These are phyloP conservation scores for Cheilosia grossa DNA, from an alignment of 2,888 invertebrate species.

Conservation along the genomic window DNA sequence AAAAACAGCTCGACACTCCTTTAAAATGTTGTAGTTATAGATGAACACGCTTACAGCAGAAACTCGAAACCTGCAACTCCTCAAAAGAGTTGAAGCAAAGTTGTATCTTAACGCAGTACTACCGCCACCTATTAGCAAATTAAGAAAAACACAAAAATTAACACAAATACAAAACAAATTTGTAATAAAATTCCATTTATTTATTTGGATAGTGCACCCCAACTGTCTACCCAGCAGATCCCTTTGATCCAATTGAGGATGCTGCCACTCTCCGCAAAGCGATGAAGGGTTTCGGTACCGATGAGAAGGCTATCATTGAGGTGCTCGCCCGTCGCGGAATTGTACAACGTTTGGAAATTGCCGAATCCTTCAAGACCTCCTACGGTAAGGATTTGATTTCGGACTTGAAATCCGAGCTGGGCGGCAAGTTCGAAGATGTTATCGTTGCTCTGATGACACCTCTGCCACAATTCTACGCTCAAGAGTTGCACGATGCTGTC, in stretches of 20 bases:
- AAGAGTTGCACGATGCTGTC: constrained; percentile 94
- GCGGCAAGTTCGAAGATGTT: constrained; percentile 95
- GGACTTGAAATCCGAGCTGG: constrained; percentile 94
- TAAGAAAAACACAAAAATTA: neutral
- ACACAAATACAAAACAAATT: neutral
- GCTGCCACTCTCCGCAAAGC: constrained; percentile 93
- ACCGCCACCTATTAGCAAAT: neutral
- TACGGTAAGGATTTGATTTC: constrained; percentile 94
- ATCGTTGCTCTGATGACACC: constrained; percentile 96
- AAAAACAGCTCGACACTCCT: neutral
- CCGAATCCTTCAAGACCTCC: constrained; percentile 94
- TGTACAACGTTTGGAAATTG: constrained; percentile 95
- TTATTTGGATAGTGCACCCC: constrained; percentile 88
- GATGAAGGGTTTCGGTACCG: constrained; percentile 96
- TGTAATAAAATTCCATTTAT: constrained; percentile 11
- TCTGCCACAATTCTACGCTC: constrained; percentile 94
- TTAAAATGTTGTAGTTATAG: neutral
- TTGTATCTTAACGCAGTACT: no score
- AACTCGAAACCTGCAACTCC: no score
- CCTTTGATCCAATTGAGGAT: constrained; percentile 93
- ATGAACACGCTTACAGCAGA: no score
- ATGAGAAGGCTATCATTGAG: constrained; percentile 95
- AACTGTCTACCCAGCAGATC: constrained; percentile 93
- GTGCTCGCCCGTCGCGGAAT: constrained; percentile 94
- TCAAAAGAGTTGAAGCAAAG: no score